Percentiles rank a stretch among this genome's conserved stretches.
Conservation (phyloP, 2,113 vertebrate genomes). For the Notarius quadriscutis region DNA sequence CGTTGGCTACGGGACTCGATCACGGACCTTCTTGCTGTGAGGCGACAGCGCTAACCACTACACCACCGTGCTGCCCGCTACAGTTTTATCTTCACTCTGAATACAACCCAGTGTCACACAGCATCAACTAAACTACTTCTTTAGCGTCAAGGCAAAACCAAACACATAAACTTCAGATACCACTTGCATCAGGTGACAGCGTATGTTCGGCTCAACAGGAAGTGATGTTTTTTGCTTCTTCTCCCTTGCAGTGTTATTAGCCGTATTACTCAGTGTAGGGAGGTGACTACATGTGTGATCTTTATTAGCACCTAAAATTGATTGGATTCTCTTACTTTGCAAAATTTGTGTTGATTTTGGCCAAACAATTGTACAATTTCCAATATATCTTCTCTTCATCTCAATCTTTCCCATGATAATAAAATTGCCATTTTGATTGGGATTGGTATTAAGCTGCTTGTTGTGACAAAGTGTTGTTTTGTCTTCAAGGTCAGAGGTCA, state of each 20-base stretch:
- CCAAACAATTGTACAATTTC: neutral
- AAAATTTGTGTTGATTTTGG: neutral
- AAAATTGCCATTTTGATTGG: neutral
- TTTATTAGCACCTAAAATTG: neutral
- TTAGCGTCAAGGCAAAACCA: neutral
- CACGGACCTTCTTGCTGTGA: too few species aligned
- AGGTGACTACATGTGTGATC: neutral
- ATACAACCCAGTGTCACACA: too few species aligned
- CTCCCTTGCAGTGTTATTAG: neutral
- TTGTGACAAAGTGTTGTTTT: neutral
- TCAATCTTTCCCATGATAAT: neutral
- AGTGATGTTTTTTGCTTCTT: neutral
- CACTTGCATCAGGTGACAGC: neutral
- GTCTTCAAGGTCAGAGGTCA: slow-evolving; percentile 13
- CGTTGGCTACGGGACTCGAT: too few species aligned
- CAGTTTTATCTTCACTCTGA: too few species aligned
- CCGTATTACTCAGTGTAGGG: neutral
- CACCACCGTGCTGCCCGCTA: too few species aligned
- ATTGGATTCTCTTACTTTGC: neutral
- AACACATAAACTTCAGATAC: neutral
- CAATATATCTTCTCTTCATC: neutral
- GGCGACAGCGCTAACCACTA: too few species aligned
- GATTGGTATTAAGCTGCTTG: slow-evolving; percentile 16
- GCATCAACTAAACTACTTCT: neutral
- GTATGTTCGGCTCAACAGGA: neutral